A percentile compares a stretch with the other conserved stretches of the same genome.
Evolutionary conservation across 1,140 invertebrate genomes (phyloP).

Genomic region (Halictus rubicundus): DNA sequence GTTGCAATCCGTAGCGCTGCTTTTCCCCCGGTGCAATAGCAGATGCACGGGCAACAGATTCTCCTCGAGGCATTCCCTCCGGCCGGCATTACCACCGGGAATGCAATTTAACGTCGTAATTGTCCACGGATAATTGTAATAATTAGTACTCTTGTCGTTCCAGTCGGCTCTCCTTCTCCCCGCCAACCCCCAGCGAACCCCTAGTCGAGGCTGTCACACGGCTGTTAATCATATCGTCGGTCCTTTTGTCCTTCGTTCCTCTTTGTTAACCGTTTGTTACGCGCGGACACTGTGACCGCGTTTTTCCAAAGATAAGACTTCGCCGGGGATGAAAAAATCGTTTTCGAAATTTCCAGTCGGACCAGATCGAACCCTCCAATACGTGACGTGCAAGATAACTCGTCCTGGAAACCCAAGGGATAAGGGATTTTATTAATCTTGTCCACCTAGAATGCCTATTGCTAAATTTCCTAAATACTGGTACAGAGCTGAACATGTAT

Average conservation of each 20-base stretch:
- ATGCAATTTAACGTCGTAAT: constrained; percentile 67
- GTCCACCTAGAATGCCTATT: too few relatives aligned
- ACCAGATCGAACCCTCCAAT: too few relatives aligned
- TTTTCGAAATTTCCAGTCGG: background rate
- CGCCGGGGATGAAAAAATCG: background rate
- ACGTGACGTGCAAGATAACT: background rate
- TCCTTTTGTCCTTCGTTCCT: constrained; percentile 8
- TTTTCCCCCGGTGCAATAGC: background rate
- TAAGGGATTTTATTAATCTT: too few relatives aligned
- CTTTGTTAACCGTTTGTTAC: background rate
- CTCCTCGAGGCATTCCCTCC: constrained; percentile 37
- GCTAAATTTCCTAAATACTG: too few relatives aligned
- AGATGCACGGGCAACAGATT: constrained; percentile 44
- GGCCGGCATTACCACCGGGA: constrained; percentile 31
- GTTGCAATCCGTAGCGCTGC: constrained; percentile 24
- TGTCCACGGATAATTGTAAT: constrained; percentile 62
- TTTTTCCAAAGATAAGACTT: background rate
- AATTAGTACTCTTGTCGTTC: constrained; percentile 56
- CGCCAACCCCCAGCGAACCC: background rate
- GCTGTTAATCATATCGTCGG: constrained; percentile 34
- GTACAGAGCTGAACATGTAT: too few relatives aligned
- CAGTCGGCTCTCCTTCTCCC: background rate
- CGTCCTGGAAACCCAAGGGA: too few relatives aligned
- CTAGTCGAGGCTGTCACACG: background rate
- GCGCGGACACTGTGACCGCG: background rate